Base-by-base conservation (phyloP, 1,140 invertebrate genomes). In the Cepaea nemoralis region DNA sequence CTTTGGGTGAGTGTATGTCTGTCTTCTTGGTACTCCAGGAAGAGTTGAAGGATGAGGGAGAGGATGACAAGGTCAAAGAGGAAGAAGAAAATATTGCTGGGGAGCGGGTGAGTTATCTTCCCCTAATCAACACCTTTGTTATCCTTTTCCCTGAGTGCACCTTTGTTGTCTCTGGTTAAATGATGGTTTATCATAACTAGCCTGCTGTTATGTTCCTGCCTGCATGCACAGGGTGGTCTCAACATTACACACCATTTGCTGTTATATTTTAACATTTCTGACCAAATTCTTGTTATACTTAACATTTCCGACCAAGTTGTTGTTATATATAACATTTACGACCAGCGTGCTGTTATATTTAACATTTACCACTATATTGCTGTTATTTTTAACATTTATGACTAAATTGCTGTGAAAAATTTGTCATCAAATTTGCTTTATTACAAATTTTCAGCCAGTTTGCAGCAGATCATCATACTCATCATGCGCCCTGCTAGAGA, bases 11-110 rank as follows among this genome's bases (percentile, higher is more conserved):
- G 59, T 79, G n/a, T 79, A 50, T 69, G 59, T 42, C 48, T 80
- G 69, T 80, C 39, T 80, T 80, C 69, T 80, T 73, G 45, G 45
- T 63, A 71, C 27, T 73, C n/a, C 69, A 80, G 78, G 78, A 80
- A 50, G 69, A 50, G 31, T 10, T 80, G 37, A 66, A 69, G 35
- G 70, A 70, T 80, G 48, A n/a, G 33, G 63, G 22, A 67, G 33
- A 67, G 19, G 69, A 45, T 48, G 78, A 80, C 12, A 63, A 80
- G 8, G 78, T 45, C 19, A 69, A 73, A 42, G 78, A 80, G 19
- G 77, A 79, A 33, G 77, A 31, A 35, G 59, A 55, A 40, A 33
- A 45, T 39, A 63, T 42, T 73, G 40, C 22, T 73, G 67, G 35
- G 27, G 67, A 45, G n/a, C 50, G 77, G 55, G 67, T 80, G 35